Percentiles rank a stretch among this genome's conserved stretches.
Evolutionary conservation across 2,113 vertebrate genomes (phyloP).

Genomic region (Gadus macrocephalus): DNA sequence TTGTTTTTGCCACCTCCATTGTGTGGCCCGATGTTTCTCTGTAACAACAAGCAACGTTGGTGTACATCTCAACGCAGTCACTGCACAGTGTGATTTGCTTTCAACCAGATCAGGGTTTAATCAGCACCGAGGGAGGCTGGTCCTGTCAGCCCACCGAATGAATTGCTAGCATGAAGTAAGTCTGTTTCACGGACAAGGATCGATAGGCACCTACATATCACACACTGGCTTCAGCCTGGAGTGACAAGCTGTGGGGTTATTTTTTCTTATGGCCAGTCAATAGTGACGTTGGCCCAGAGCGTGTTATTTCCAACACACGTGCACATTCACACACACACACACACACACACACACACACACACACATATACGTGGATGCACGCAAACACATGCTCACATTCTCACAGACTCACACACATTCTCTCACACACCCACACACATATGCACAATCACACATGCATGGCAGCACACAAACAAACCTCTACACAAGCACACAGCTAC

Average conservation of each 20-base stretch:
- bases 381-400: conserved; percentile 2
- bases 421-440: no score
- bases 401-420: not conserved
- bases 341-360: not conserved
- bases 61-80: no score
- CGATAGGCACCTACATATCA: not conserved
- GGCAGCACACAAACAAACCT: not conserved
- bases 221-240: not conserved
- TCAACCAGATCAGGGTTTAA: not conserved
- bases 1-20: no score
- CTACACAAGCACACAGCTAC: not conserved
- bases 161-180: not conserved
- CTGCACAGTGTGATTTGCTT: no score
- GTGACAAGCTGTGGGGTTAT: not conserved
- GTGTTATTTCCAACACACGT: not conserved
- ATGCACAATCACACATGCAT: not conserved
- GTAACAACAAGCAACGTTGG: no score
- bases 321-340: conserved; percentile 1
- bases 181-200: not conserved
- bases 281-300: no score
- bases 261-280: no score
- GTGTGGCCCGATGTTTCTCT: no score
- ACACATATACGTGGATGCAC: not conserved
- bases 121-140: not conserved
- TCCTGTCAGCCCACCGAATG: not conserved